These are phyloP conservation scores for Eledone cirrhosa DNA, from an alignment of 2,888 invertebrate genomes.

Conservation along the genomic window DNA sequence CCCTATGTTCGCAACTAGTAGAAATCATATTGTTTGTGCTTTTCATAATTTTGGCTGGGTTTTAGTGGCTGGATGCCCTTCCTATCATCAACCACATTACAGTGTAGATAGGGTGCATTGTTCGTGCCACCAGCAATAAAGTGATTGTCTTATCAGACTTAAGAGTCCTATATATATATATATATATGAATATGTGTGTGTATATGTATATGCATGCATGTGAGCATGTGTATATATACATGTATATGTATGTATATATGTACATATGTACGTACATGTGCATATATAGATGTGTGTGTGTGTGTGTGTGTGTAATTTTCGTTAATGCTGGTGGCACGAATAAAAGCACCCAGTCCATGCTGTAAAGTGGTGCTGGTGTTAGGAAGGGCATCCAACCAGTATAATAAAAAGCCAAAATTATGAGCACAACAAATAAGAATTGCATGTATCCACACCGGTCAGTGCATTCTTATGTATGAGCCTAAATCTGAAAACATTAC, in stretches of 20 bases:
- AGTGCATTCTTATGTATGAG: background rate
- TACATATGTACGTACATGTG: background rate
- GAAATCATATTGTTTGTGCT: no score
- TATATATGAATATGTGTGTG: background rate
- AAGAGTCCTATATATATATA: background rate
- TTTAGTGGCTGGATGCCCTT: no score
- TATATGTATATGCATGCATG: background rate
- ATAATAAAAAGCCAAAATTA: no score
- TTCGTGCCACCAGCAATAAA: no score
- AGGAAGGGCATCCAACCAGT: no score
- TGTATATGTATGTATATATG: conserved; percentile 6
- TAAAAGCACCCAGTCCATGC: no score
- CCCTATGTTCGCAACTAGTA: background rate
- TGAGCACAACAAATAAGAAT: no score
- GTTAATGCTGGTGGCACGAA: background rate
- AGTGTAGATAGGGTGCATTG: no score
- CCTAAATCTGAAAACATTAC: background rate
- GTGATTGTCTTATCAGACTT: no score
- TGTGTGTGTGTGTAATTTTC: background rate
- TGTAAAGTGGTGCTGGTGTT: no score
- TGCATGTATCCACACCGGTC: background rate
- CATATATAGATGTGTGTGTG: background rate
- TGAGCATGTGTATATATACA: background rate
- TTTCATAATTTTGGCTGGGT: background rate
- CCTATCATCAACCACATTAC: no score